phyloP scores from a whole-genome alignment of 1,140 invertebrate species.

The Pomacea maculata region DNA sequence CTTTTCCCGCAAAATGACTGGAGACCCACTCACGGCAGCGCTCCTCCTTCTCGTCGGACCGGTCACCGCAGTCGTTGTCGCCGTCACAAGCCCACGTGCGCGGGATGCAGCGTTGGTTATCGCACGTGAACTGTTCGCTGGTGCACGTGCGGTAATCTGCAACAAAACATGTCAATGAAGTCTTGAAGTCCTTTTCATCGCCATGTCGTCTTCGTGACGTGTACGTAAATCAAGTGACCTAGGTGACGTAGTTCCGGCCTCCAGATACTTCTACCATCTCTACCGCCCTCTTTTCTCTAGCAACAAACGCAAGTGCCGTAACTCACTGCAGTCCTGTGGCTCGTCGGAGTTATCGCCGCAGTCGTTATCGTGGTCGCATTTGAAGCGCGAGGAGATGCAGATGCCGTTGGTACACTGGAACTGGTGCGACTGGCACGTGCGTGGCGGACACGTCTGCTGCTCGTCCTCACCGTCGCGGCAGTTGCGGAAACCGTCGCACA shows the following conservation, averaged over 20 bases:
- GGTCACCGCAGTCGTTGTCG: conserved; percentile 78
- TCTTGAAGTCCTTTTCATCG: neutral
- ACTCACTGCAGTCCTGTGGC: conserved; percentile 50
- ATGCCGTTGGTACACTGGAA: conserved; percentile 53
- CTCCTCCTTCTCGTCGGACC: conserved; percentile 55
- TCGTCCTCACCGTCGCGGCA: conserved; percentile 58
- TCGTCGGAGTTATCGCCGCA: conserved; percentile 59
- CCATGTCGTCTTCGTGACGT: too few species aligned
- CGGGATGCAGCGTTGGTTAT: conserved; percentile 89
- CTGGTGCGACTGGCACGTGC: conserved; percentile 45
- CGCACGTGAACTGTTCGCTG: conserved; percentile 87
- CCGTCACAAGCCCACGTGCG: conserved; percentile 90
- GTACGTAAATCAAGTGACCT: too few species aligned
- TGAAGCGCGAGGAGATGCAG: conserved; percentile 47
- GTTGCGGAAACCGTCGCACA: conserved; percentile 64
- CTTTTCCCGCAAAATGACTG: too few species aligned
- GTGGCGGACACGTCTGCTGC: conserved; percentile 43
- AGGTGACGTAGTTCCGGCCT: too few species aligned
- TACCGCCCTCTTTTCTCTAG: too few species aligned
- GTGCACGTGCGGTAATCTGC: conserved; percentile 53
- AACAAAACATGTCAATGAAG: conserved; percentile 17
- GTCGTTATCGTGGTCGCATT: conserved; percentile 58
- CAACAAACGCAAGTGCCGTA: neutral
- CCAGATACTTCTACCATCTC: too few species aligned
- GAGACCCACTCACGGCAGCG: conserved; percentile 45